These are phyloP conservation scores for Epinotia ramella DNA, from an alignment of 2,888 invertebrate genomes.

Conservation along the genomic window DNA sequence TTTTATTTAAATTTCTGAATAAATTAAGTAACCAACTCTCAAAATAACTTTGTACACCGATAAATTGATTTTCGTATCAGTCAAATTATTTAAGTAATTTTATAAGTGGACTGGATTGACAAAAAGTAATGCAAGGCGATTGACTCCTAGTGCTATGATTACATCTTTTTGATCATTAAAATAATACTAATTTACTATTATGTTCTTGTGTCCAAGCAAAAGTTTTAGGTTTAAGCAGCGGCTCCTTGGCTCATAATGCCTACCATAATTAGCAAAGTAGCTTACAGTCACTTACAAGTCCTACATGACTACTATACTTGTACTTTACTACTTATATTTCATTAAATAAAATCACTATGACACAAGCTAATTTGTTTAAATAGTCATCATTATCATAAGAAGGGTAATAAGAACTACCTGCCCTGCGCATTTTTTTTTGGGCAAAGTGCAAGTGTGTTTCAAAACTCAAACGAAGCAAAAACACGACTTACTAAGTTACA, in stretches of 20 bases:
- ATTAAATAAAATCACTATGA: neutral
- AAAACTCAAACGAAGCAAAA: neutral
- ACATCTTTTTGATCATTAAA: neutral
- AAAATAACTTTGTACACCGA: neutral
- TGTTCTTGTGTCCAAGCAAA: too few species aligned
- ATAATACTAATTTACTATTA: too few species aligned
- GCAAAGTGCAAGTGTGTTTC: conserved; percentile 1
- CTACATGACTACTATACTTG: too few species aligned
- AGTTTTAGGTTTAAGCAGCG: too few species aligned
- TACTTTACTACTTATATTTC: too few species aligned
- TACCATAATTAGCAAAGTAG: too few species aligned
- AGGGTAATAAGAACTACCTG: conserved; percentile 13
- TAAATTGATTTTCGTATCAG: too few species aligned
- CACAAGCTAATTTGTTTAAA: neutral
- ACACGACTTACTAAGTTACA: conserved; percentile 1
- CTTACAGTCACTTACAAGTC: too few species aligned
- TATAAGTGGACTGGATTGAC: neutral
- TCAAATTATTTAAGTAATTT: neutral
- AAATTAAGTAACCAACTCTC: neutral
- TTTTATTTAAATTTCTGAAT: neutral
- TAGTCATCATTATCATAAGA: neutral
- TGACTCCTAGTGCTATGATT: neutral
- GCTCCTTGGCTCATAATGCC: too few species aligned
- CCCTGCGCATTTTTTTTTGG: neutral
- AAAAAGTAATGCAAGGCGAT: neutral